Evolutionary conservation across 1,140 invertebrate species (phyloP).

Genomic region (Dinothrombium tinctorium): DNA sequence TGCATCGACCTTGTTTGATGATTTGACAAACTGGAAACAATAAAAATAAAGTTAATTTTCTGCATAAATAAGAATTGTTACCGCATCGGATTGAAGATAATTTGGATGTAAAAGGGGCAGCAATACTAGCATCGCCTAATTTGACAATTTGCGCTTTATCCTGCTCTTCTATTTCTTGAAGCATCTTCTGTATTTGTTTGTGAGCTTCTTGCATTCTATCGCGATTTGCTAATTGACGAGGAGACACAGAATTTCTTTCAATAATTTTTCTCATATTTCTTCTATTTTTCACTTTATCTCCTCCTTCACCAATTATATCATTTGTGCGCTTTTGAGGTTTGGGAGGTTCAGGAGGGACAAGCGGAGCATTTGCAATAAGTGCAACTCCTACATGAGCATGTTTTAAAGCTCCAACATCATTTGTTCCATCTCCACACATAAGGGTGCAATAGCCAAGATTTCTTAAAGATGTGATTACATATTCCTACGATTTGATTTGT

Average conservation of each 20-base stretch:
- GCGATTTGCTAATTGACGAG: neutral
- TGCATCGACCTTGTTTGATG: constrained; percentile 96
- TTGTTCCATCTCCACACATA: constrained; percentile 99
- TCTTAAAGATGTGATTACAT: constrained; percentile 70
- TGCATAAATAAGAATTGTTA: constrained; percentile 26
- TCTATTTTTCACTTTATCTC: neutral
- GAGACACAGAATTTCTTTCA: neutral
- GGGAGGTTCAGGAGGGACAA: neutral
- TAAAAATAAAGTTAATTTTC: constrained; percentile 11
- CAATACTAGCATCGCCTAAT: constrained; percentile 93
- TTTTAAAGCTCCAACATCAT: constrained; percentile 99
- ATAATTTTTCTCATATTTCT: neutral
- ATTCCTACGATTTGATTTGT: constrained; percentile 32
- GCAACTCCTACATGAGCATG: constrained; percentile 71
- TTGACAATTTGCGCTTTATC: constrained; percentile 69
- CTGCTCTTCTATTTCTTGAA: constrained; percentile 77
- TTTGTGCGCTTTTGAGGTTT: neutral
- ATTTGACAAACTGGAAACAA: constrained; percentile 71
- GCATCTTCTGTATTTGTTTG: constrained; percentile 36
- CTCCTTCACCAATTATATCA: neutral
- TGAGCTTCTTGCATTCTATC: constrained; percentile 16
- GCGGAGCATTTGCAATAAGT: constrained; percentile 4
- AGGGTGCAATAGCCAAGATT: constrained; percentile 63
- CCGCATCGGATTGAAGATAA: constrained; percentile 87
- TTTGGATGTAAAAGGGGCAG: constrained; percentile 95